Base-by-base conservation (phyloP, 2,797 vertebrate species). In the Agapornis canus region DNA sequence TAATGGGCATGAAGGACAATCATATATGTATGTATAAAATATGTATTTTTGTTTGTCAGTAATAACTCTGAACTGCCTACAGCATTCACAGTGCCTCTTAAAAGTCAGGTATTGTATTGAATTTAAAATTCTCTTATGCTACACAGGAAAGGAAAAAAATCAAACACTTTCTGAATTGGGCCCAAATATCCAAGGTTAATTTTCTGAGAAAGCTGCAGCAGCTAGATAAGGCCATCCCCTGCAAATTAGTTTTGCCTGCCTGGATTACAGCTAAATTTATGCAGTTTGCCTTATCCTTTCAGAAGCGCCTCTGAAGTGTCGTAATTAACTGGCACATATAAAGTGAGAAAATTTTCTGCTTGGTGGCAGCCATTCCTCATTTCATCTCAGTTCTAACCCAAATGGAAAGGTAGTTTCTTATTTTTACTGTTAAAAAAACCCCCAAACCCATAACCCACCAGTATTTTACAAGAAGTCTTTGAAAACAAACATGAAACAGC, bases 111-210 rank as follows among this genome's bases (percentile, higher is more conserved):
- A 98, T 98, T 98, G 97, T 98, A 96, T 66, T 98, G 98, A 98
- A 98, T 98, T 98, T 96, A 96, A 98, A 98, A 98, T 98, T 98
- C 98, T 98, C 98, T 98, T 98, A 98, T 97, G 97, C 97, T 97
- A 98, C 98, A 97, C 95, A 98, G 97, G 97, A 97, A 98, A 98
- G 98, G 97, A 96, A 66, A 98, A 98, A 98, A 99, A 99, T 99
- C 99, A 99, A 99, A 99, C 98, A 98, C 98, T 99, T 98, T 99
- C 98, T 99, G 99, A 99, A 99, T 99, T 99, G 99, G 99, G 98
- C 99, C 99, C 99, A 99, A 99, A 99, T 99, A 99, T 99, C 98
- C 99, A 99, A 99, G 99, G 99, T 99, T 99, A 99, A 99, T 99
- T 99, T 99, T 99, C 99, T 99, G 99, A 99, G 99, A 99, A 99